Conservation (phyloP, 2,113 vertebrate genomes). For the Sander lucioperca region DNA sequence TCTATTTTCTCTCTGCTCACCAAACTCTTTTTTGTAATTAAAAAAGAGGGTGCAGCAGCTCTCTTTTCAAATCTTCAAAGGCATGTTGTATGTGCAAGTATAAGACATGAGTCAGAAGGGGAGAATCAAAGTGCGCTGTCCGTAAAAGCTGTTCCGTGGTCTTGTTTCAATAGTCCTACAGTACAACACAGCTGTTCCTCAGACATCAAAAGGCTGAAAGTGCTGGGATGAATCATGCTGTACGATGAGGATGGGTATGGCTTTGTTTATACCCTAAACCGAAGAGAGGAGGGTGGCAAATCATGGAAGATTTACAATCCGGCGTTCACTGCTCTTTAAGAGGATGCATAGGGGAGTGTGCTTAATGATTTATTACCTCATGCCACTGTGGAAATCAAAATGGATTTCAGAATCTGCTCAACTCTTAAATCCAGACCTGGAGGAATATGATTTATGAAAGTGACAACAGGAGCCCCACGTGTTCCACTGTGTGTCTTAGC, state of each 20-base stretch:
- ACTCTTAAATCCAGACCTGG: conserved; percentile 74
- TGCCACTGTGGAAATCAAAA: conserved; percentile 79
- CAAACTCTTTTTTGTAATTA: conserved; percentile 11
- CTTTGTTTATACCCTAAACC: conserved; percentile 48
- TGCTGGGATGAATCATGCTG: conserved; percentile 18
- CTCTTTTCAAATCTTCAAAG: conserved; percentile 45
- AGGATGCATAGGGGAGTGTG: conserved; percentile 66
- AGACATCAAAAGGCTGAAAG: conserved; percentile 57
- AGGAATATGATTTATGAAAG: conserved; percentile 79
- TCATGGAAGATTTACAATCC: conserved; percentile 73
- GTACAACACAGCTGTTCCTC: conserved; percentile 25
- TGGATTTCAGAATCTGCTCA: conserved; percentile 80
- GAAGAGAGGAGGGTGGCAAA: conserved; percentile 56
- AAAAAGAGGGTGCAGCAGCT: conserved; percentile 14
- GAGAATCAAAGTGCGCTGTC: conserved; percentile 33
- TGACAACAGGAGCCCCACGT: conserved; percentile 55
- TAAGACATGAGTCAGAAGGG: conserved; percentile 26
- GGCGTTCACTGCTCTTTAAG: conserved; percentile 70
- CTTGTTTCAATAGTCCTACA: conserved; percentile 38
- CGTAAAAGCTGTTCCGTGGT: conserved; percentile 35
- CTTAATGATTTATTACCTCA: conserved; percentile 80
- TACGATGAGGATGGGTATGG: conserved; percentile 9
- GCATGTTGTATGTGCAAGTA: conserved; percentile 17
- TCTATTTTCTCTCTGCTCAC: conserved; percentile 19
- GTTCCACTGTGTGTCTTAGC: conserved; percentile 55